Evolutionary conservation across 2,113 vertebrate genomes (phyloP).

Genomic region (Rhegmatorhina hoffmannsi): DNA sequence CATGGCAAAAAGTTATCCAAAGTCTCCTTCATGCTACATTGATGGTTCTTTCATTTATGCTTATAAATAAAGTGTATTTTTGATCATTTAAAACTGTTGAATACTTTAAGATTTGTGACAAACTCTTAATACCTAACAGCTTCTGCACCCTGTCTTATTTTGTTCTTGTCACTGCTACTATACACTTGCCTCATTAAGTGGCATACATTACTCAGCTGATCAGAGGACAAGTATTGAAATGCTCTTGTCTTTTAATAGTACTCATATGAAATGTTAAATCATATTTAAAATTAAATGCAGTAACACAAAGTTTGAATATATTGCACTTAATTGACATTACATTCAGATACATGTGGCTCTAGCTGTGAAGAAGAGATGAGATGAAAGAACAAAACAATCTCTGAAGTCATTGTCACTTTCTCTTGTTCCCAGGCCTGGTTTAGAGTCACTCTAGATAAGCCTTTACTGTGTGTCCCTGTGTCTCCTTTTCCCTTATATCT

Average conservation of each 20-base stretch:
- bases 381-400: background rate
- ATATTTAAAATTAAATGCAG: background rate
- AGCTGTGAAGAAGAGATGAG: background rate
- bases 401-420: background rate
- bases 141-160: background rate
- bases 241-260: background rate
- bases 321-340: background rate
- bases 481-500: background rate
- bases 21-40: background rate
- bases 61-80: background rate
- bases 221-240: background rate
- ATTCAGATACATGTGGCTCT: background rate
- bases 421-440: no score
- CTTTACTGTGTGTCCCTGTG: background rate
- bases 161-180: background rate
- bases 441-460: background rate
- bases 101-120: background rate
- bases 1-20: background rate
- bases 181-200: background rate
- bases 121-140: background rate
- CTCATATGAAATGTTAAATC: background rate
- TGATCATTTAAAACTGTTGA: background rate
- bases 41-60: conserved; percentile 1
- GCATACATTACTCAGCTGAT: background rate
- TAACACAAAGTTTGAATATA: background rate